phyloP scores from a whole-genome alignment of 1,140 invertebrate genomes.

The Cyclargus thomasi region DNA sequence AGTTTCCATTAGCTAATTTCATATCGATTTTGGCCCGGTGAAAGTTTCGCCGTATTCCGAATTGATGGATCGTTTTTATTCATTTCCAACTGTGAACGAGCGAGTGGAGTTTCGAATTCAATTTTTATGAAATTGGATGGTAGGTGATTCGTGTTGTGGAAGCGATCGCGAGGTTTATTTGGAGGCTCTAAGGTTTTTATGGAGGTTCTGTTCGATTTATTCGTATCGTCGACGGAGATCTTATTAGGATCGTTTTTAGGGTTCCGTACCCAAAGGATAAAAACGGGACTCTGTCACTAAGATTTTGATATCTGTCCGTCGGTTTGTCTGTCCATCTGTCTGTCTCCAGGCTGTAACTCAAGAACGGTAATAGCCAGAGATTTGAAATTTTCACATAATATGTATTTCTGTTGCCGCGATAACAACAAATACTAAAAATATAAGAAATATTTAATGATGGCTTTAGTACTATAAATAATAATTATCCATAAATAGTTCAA shows the following conservation, averaged over 20 bases:
- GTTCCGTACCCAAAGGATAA: too few species aligned
- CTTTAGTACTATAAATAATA: too few species aligned
- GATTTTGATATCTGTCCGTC: too few species aligned
- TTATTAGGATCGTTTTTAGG: background rate
- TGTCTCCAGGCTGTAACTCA: too few species aligned
- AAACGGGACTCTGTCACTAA: too few species aligned
- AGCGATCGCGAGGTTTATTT: conserved; percentile 45
- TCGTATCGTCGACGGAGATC: background rate
- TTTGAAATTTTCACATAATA: too few species aligned
- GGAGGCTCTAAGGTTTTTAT: conserved; percentile 8
- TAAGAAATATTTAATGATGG: too few species aligned
- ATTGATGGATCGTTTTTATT: conserved; percentile 71
- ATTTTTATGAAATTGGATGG: conserved; percentile 54
- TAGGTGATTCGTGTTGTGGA: conserved; percentile 32
- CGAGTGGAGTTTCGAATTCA: conserved; percentile 50
- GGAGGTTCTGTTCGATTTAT: background rate
- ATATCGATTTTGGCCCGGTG: conserved; percentile 58
- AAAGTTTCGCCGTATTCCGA: conserved; percentile 51
- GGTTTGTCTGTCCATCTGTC: too few species aligned
- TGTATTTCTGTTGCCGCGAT: too few species aligned
- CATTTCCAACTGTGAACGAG: conserved; percentile 54
- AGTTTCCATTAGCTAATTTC: conserved; percentile 73
- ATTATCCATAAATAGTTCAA: too few species aligned
- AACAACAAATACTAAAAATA: too few species aligned
- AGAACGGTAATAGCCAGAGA: too few species aligned